phyloP scores from a whole-genome alignment of 64 coral and sea anemone genomes.

The Anthopleura sola region DNA sequence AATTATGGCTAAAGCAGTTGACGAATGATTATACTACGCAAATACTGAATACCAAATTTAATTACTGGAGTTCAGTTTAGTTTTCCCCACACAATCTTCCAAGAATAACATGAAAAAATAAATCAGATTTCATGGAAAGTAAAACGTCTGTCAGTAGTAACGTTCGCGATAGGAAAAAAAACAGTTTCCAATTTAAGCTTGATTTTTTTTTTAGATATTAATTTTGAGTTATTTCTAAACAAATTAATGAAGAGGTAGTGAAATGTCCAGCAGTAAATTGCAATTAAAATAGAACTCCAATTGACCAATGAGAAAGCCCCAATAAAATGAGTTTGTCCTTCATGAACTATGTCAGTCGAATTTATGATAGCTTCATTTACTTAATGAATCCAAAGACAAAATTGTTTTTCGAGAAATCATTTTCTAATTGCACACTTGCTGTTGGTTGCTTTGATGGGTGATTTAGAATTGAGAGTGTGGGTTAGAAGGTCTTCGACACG shows the following conservation, averaged over 20 bases:
- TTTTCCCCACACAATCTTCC: no score
- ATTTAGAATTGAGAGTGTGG: neutral
- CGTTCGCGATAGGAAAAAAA: no score
- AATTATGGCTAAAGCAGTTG: no score
- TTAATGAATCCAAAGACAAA: neutral
- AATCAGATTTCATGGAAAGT: no score
- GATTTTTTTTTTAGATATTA: neutral
- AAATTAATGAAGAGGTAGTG: neutral
- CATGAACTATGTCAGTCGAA: neutral
- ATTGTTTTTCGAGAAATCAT: neutral
- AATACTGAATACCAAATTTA: no score
- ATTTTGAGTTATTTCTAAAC: neutral
- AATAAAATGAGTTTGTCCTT: neutral
- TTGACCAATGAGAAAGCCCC: neutral
- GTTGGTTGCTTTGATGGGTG: neutral
- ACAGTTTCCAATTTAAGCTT: neutral
- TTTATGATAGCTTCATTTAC: neutral
- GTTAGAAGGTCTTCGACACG: neutral
- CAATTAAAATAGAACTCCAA: neutral
- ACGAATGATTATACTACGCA: no score
- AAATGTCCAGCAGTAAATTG: neutral
- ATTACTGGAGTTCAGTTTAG: no score
- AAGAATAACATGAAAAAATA: no score
- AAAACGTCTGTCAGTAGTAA: no score
- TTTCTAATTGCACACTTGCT: neutral